Evolutionary conservation across 2,888 invertebrate genomes (phyloP), one percentile per base, ranked within the genome.

Genomic region (Smittia sp.): DNA sequence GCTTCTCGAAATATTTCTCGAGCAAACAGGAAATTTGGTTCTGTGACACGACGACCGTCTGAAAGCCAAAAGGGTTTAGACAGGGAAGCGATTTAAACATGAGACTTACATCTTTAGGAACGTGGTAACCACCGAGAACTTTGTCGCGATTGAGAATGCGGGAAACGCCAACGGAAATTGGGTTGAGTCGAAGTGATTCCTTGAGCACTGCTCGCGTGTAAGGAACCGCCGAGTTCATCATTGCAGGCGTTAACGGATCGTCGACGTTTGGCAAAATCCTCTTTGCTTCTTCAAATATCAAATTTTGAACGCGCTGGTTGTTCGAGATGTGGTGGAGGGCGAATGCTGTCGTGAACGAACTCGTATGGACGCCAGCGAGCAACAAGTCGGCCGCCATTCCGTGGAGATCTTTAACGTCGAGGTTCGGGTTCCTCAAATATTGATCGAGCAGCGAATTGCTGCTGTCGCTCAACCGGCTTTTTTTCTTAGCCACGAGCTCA

Each of bases 301-400:
- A 87, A 27, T 89, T 83, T 81, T 96, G 96, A 25, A 85, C 85
- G 9, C 85, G 79, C 7, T 84, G 85, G 84, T 94, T 89, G 6
- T 82, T 86, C 0, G 92, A 89, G 74, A 97, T 81, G 79, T 94
- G 90, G 79, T 95, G 94, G 9, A 96, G 81, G 1, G 87, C 84
- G 80, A 93, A 95, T 69, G 90, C 87, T 6, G 89, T 87, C 0
- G 90, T 86, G 80, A 91, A 93, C 0, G 93, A 86, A 0, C 92
- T 92, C 75, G 95, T 95, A 79, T 95, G 94, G 74, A 94, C 88
- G 74, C 94, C 93, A 70, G 93, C 95, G 79, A 95, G 85, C 24
- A 95, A 81, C 79, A 94, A 87, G 81, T 96, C 95, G 46, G 91
- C 90, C 74, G 91, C 88, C 85, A 93, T 90, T 74, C 93, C 93